Evolutionary conservation across 2,113 vertebrate genomes (phyloP), one percentile per base, ranked within the genome.

Genomic region (Gorsachius goisagi): DNA sequence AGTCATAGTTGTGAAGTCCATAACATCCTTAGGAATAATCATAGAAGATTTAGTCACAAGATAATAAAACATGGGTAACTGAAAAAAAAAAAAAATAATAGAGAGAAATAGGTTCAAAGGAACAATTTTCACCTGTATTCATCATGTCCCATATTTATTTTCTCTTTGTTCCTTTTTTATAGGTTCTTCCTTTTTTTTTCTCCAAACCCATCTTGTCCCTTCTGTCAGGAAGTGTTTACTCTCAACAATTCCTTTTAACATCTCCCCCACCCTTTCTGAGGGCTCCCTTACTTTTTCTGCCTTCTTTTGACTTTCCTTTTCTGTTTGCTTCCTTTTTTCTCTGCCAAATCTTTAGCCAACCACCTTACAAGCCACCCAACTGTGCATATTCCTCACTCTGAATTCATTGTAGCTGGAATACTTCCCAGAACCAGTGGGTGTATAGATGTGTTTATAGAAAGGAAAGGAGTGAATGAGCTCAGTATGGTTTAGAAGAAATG

Each of bases 381-480:
- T 81, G 88, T 89, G 88, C 78, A 60, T 92, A 92, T 83, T 80
- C 78, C 68, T 93, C 68, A 68, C 64, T 96, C 90, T 72, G 73
- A 95, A 92, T 90, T 94, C 79, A 72, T 12, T 89, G 64, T 68
- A 92, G 64, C 66, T 96, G 96, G 97, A 97, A 95, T 90, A 77
- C 30, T 89, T 96, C 95, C 97, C 96, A 94, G 96, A 96, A 97
- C 12, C 93, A 93, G 97, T 94, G 93, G 90, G 93, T 96, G 93
- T 75, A 71, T 81, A 87, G 76, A 92, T 56, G 68, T 81, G 83
- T 93, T 96, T 96, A 85, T 58, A 94, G 82, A 96, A 93, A 74
- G 35, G 52, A 84, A 89, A 93, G 56, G 64, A 93, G 85, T 92
- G 88, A 94, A 95, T 86, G 68, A 93, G 69, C 69, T 90, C 90